phyloP scores from a whole-genome alignment of 2,797 vertebrate genomes.

The Graptemys geographica region DNA sequence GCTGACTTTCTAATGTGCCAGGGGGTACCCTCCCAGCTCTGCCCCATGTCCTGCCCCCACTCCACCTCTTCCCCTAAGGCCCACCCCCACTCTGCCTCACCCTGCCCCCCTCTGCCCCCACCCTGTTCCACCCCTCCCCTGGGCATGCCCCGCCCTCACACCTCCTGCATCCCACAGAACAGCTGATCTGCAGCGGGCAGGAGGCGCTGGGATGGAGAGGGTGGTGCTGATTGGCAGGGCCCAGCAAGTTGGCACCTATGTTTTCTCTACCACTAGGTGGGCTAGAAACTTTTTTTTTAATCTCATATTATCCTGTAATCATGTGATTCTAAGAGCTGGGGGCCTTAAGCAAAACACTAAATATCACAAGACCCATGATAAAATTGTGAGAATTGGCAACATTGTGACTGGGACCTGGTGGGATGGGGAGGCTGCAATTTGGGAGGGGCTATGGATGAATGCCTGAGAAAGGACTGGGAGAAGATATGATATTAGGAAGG shows the following conservation, averaged over 20 bases:
- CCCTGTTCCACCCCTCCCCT: too few relatives aligned
- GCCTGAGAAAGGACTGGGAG: not conserved
- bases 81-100: too few relatives aligned
- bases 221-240: too few relatives aligned
- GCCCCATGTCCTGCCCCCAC: too few relatives aligned
- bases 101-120: too few relatives aligned
- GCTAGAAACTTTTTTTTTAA: not conserved
- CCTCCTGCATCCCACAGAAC: too few relatives aligned
- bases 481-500: not conserved
- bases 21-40: too few relatives aligned
- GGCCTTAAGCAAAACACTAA: not conserved
- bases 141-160: too few relatives aligned
- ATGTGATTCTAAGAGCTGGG: not conserved
- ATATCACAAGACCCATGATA: not conserved
- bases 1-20: too few relatives aligned
- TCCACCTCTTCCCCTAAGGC: too few relatives aligned
- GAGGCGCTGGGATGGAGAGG: too few relatives aligned
- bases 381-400: not conserved
- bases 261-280: not conserved
- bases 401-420: rapidly evolving
- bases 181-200: too few relatives aligned
- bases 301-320: not conserved
- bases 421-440: rapidly evolving
- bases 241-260: not conserved
- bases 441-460: not conserved